Conservation (phyloP, 2,888 invertebrate species). For the Aproaerema taeniolella region DNA sequence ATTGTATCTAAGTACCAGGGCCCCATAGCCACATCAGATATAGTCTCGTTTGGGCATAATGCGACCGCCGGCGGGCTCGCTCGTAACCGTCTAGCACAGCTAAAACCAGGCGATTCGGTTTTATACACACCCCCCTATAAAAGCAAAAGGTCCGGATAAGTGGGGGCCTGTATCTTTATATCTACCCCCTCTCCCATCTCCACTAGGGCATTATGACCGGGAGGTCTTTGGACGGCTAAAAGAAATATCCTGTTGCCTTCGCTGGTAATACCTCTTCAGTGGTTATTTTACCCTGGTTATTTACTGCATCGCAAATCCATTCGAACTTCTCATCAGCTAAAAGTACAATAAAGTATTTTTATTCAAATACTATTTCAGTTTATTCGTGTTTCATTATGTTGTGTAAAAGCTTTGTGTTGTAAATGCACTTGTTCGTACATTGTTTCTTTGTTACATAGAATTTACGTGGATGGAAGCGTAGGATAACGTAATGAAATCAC, state of each 20-base stretch:
- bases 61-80: constrained; percentile 64
- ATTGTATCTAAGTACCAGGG: constrained; percentile 62
- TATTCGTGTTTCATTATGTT: too few relatives aligned
- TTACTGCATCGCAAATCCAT: constrained; percentile 64
- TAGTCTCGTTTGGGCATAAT: constrained; percentile 61
- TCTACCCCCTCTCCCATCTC: constrained; percentile 65
- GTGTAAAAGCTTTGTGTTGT: too few relatives aligned
- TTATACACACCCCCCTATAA: constrained; percentile 78
- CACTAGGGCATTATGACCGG: constrained; percentile 71
- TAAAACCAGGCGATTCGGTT: constrained; percentile 76
- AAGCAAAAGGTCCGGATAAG: constrained; percentile 75
- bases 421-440: too few relatives aligned
- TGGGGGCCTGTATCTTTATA: constrained; percentile 76
- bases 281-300: constrained; percentile 68
- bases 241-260: constrained; percentile 75
- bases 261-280: constrained; percentile 69
- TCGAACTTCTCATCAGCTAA: too few relatives aligned
- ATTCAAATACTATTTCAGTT: too few relatives aligned
- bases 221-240: constrained; percentile 77
- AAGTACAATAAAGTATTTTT: too few relatives aligned
- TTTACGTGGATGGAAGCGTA: too few relatives aligned
- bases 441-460: too few relatives aligned
- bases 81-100: constrained; percentile 74
- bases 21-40: constrained; percentile 64
- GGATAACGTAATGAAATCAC: too few relatives aligned